Evolutionary conservation across 2,888 invertebrate species (phyloP), one percentile per base, ranked within the genome.

Genomic region (Yponomeuta cagnagella): DNA sequence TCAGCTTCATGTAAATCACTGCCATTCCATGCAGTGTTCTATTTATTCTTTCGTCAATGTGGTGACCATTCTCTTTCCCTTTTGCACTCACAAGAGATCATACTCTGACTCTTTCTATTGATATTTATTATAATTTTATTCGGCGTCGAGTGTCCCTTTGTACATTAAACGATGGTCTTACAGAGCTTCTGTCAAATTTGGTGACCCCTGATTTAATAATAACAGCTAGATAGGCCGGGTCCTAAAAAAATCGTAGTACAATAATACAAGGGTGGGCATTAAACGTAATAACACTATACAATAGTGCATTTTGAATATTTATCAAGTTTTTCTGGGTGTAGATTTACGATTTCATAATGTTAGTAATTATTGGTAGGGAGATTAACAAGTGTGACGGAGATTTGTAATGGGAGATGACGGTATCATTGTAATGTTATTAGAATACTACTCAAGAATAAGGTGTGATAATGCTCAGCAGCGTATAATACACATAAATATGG

Each of bases 61-160:
- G 65, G 6, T 64, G 64, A 64, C 64, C 64, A 31, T 31, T 23
- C 43, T 63, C 43, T 70, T 10, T 65, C 70, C 70, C 43, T 48
- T 15, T 70, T 65, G 37, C n/a, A 70, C 65, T 63, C 52, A 31
- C 23, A 30, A 58, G 33, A 31, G n/a, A 2, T 31, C 12, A 23
- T 37, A 5, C 58, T 10, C 85, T 83, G 15, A 12, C 52, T 58
- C 52, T 12, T 58, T 58, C 52, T 80, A 74, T 73, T 76, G 81
- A 85, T 89, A 89, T 91, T 90, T 91, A 91, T 91, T 89, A 89
- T 91, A 90, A 91, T 91, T 89, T 90, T 90, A 91, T 91, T 87
- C 90, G 84, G 84, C 84, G 86, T 83, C 87, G 84, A 81, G 52
- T 79, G 79, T 81, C 82, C 87, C 83, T 83, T 91, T 91, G 89